Conservation (phyloP, 2,797 vertebrate species). For the Podarcis siculus region DNA sequence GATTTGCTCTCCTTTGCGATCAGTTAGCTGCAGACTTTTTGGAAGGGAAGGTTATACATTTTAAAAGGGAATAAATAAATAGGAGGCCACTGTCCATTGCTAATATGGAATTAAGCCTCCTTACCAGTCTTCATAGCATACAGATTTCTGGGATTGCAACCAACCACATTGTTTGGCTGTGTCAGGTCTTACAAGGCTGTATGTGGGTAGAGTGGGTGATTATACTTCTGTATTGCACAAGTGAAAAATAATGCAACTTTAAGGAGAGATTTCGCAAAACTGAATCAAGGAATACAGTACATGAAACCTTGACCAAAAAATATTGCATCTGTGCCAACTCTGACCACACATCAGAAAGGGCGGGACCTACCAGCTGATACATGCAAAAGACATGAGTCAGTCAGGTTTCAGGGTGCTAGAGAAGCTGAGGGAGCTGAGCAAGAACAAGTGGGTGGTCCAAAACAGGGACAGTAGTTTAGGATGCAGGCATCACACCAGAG, state of each 20-base stretch:
- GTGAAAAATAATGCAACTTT: neutral
- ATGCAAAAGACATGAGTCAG: neutral
- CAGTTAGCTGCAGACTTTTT: neutral
- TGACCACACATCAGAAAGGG: neutral
- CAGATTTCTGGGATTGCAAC: neutral
- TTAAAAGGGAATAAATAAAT: neutral
- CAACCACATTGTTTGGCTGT: neutral
- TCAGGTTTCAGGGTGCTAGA: neutral
- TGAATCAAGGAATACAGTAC: neutral
- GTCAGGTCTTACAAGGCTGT: neutral
- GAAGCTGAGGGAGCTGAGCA: neutral
- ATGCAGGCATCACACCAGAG: neutral
- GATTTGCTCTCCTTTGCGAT: neutral
- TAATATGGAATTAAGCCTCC: neutral
- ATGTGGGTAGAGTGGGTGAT: neutral
- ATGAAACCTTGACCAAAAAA: neutral
- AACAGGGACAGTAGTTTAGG: neutral
- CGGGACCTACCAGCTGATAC: too few relatives aligned
- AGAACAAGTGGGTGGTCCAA: neutral
- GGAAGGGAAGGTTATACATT: neutral
- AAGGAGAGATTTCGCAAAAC: neutral
- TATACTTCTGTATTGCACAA: neutral
- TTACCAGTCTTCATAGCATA: neutral
- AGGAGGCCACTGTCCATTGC: neutral
- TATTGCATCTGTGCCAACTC: neutral